Base-by-base conservation (phyloP, 2,888 invertebrate genomes). In the Octodonta nipae region DNA sequence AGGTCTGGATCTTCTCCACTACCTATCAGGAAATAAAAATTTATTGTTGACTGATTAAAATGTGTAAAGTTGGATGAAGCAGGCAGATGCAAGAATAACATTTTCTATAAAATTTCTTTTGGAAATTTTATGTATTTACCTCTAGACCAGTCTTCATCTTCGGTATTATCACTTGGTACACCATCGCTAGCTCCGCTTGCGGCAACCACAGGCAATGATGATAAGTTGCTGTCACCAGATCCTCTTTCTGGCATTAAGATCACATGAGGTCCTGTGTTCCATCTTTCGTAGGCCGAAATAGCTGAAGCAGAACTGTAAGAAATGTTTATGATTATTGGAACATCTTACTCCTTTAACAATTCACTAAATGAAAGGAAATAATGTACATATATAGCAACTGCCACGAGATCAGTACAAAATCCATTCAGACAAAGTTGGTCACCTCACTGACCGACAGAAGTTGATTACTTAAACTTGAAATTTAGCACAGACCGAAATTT, bases 61-160 rank as follows among this genome's bases (percentile, higher is more conserved):
- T 26, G 13, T 6, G 8, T 26, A 25, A n/a, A 7, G 8, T 4
- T n/a, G 5, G 4, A 25, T 25, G n/a, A 16, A n/a, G 16, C n/a
- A 10, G 4, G 22, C 3, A 22, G 4, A 4, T 3, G n/a, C 22
- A 3, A 22, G 2, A 4, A 4, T 10, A 22, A 10, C 3, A 11
- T 3, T 22, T 3, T 22, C 4, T 22, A 4, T 2, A 4, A 2
- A 4, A 4, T 25, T 22, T 8, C 13, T 20, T 5, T 16, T 6
- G 8, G 13, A 1, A 22, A 12, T 30, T 3, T 8, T 6, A 15
- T 5, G n/a, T 15, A 34, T 15, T 17, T 12, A 38, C 40, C 76
- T 45, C 75, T 67, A 11, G 78, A 78, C 71, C 78, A 78, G 54
- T 78, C 77, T 55, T 78, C 78, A 28, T 77, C 77, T 53, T 79